Conservation (phyloP, 2,797 vertebrate species). For the Synanceia verrucosa region DNA sequence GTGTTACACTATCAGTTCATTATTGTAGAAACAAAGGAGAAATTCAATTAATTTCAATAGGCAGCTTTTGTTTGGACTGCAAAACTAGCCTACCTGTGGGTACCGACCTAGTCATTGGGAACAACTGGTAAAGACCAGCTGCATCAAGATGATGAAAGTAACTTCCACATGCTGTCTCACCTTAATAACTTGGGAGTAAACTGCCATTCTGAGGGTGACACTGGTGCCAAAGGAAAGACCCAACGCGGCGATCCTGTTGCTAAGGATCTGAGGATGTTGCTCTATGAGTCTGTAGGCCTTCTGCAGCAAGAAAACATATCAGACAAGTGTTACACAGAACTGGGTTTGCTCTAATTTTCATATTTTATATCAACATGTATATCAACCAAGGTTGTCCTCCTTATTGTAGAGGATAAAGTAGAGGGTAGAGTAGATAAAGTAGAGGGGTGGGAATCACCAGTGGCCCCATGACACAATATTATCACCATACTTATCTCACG, state of each 20-base stretch:
- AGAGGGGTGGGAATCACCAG: too few relatives aligned
- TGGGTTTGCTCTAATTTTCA: not conserved
- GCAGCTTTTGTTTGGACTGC: too few relatives aligned
- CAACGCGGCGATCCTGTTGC: constrained; percentile 76
- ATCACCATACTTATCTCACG: too few relatives aligned
- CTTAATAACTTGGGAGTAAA: constrained; percentile 70
- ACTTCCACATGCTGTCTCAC: constrained; percentile 38
- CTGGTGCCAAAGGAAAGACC: constrained; percentile 77
- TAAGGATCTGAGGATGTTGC: constrained; percentile 75
- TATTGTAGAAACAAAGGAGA: too few relatives aligned
- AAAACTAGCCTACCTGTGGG: too few relatives aligned
- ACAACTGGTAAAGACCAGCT: too few relatives aligned
- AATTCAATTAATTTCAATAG: too few relatives aligned
- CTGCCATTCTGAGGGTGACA: constrained; percentile 66
- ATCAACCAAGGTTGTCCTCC: not conserved
- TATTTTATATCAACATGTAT: not conserved
- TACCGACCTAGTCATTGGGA: too few relatives aligned
- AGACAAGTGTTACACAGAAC: not conserved
- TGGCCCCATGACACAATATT: too few relatives aligned
- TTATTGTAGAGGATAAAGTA: not conserved
- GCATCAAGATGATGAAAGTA: too few relatives aligned
- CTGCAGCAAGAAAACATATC: constrained; percentile 44
- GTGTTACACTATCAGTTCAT: too few relatives aligned
- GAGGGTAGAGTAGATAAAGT: too few relatives aligned
- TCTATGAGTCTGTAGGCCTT: constrained; percentile 72